Base-by-base conservation (phyloP, 2,113 vertebrate species). In the Crotalus horridus region DNA sequence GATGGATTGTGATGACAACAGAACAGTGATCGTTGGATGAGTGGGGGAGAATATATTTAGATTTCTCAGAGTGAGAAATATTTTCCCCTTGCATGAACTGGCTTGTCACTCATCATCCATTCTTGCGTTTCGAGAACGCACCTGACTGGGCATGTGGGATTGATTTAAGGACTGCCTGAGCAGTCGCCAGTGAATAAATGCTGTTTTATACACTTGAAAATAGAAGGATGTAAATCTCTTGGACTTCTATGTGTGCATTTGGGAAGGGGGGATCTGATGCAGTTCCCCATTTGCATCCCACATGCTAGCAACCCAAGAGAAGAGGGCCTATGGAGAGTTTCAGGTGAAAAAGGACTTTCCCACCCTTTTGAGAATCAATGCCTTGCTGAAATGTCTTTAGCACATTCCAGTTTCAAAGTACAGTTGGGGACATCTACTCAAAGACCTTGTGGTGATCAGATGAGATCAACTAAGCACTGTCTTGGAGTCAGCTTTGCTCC, bases 101-200 rank as follows among this genome's bases (percentile, higher is more conserved):
- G 59, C n/a, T 92, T 85, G 92, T 92, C 92, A 92, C 88, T 92
- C 88, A 85, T 59, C 88, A 85, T 92, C 55, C 58, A 20, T 43
- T 89, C 56, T 81, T 88, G 59, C 33, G 51, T 88, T 93, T 74
- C 26, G 20, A 48, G 55, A 59, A 23, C 6, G 24, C 21, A 11
- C 10, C 21, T 39, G 48, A 39, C 64, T 17, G 54, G 88, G 15
- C 26, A n/a, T 10, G 10, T n/a, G 87, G 53, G 54, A 89, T 17
- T 92, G 54, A 33, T 89, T 92, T 58, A 89, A n/a, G 69, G 43
- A 13, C 6, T 29, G 15, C 13, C 20, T 24, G 92, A 48, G 69
- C 43, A 7, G 13, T 51, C 1, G n/a, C 20, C 92, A 89, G 69
- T 74, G 64, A 89, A 89, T 24, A 43, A 33, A 81, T 8, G 2